Conservation (phyloP, 2,888 invertebrate species). For the Agrilus cyanescens region DNA sequence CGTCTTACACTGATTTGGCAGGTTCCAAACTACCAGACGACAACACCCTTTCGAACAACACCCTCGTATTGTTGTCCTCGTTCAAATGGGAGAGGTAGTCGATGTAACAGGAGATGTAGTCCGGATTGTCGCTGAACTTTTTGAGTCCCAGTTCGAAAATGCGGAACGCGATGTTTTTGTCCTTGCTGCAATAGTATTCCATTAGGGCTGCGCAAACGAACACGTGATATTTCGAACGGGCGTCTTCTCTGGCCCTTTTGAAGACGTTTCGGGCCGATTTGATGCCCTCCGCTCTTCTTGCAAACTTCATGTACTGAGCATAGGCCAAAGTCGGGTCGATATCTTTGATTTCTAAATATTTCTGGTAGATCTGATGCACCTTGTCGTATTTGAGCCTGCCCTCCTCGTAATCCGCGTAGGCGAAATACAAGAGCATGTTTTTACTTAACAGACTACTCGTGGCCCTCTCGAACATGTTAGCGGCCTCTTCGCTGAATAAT, state of each 20-base stretch:
- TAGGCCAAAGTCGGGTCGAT: conserved; percentile 95
- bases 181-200: conserved; percentile 99
- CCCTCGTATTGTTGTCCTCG: conserved; percentile 98
- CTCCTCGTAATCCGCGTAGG: conserved; percentile 98
- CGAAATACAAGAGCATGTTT: conserved; percentile 91
- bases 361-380: conserved; percentile 91
- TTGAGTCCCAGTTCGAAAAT: conserved; percentile 97
- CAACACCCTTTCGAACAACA: conserved; percentile 93
- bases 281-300: conserved; percentile 92
- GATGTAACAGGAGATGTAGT: conserved; percentile 91
- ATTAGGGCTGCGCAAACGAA: conserved; percentile 95
- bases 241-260: conserved; percentile 88
- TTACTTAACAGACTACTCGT: conserved; percentile 79
- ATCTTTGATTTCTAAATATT: conserved; percentile 76
- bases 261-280: conserved; percentile 92
- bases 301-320: conserved; percentile 99
- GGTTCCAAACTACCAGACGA: conserved; percentile 84
- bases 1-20: conserved; percentile 73
- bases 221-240: conserved; percentile 75
- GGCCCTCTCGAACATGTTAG: conserved; percentile 89
- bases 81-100: conserved; percentile 96
- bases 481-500: conserved; percentile 88
- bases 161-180: conserved; percentile 90
- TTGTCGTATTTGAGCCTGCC: conserved; percentile 91
- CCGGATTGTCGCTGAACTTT: conserved; percentile 89